Base-by-base conservation (phyloP, 2,797 vertebrate species). In the Crocodylus rhombifer region DNA sequence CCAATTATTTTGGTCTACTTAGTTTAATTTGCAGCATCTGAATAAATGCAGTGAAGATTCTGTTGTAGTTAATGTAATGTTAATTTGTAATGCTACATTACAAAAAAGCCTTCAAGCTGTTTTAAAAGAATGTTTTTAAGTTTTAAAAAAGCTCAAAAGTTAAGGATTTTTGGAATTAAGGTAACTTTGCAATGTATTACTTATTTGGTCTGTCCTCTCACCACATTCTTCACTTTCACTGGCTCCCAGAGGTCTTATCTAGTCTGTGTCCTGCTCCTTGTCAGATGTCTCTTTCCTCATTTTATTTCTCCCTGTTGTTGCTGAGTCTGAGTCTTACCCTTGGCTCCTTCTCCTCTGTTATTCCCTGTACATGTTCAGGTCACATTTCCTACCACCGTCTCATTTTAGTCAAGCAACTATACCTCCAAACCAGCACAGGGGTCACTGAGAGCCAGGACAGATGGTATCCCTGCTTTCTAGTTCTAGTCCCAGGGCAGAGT, bases 331-430 rank as follows among this genome's bases (percentile, higher is more conserved):
- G 18, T n/a, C 21, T 36, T 80, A 21, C 51, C 69, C 28, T 63
- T 76, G 23, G 51, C 63, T 58, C 30, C 30, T 51, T 69, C 13
- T 51, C 26, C 17, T 12, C 0, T 25, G 0, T 64, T 51, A 55
- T 25, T 20, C 7, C 8, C 61, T 25, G 21, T 23, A 12, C 8
- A 62, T 10, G 14, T 25, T 42, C 55, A 42, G 67, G 17, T 77
- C 60, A 60, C 55, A 20, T 5, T 78, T n/a, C 51, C 6, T 77
- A 12, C 64, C n/a, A 36, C 74, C 80, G 61, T 9, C 13, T 21
- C 60, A 26, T 82, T 28, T 55, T 30, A 14, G 65, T 60, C 61
- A 15, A 17, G 21, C 58, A 82, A 26, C 51, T 51, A 69, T 69
- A 62, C 58, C 64, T 58, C 80, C 63, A 51, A n/a, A n/a, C 14